A percentile compares a stretch with the other conserved stretches of the same genome.
Conservation (phyloP, 1,140 invertebrate genomes). For the Megathymus violae region DNA sequence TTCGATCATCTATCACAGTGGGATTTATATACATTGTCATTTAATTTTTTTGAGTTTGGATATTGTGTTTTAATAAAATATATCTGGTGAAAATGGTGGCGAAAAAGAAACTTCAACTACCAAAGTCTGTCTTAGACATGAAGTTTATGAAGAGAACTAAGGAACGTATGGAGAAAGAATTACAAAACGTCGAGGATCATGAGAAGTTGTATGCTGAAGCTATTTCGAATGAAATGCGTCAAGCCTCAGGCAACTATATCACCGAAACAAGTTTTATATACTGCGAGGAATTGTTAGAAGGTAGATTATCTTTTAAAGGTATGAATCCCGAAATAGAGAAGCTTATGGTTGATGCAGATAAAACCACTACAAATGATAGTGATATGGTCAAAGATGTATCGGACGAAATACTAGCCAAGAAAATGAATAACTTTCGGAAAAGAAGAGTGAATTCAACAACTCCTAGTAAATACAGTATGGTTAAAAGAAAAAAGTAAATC, state of each 20-base stretch:
- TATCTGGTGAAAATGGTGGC: constrained; percentile 40
- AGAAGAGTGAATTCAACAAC: constrained; percentile 51
- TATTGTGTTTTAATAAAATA: neutral
- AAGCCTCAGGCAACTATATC: constrained; percentile 86
- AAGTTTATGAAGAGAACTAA: constrained; percentile 96
- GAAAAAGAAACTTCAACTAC: constrained; percentile 81
- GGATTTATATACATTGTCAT: too few relatives aligned
- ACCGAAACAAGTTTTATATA: constrained; percentile 90
- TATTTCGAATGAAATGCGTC: constrained; percentile 85
- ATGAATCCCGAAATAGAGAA: constrained; percentile 95
- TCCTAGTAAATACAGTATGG: constrained; percentile 45
- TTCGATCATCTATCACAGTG: too few relatives aligned
- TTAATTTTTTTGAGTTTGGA: too few relatives aligned
- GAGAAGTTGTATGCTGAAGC: constrained; percentile 86
- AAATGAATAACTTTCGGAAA: constrained; percentile 85
- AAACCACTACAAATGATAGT: constrained; percentile 59
- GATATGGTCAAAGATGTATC: constrained; percentile 87
- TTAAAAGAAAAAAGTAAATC: constrained; percentile 54
- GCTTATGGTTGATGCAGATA: constrained; percentile 85
- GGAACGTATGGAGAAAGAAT: constrained; percentile 90
- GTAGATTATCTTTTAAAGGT: constrained; percentile 93
- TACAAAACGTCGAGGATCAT: constrained; percentile 89
- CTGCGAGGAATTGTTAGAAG: constrained; percentile 90
- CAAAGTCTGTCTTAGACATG: constrained; percentile 90
- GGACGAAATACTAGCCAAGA: constrained; percentile 83